Percentiles rank a stretch among this genome's conserved stretches.
These are phyloP conservation scores for Scaptomyza tumidula DNA, from an alignment of 2,888 invertebrate species.

Conservation along the genomic window DNA sequence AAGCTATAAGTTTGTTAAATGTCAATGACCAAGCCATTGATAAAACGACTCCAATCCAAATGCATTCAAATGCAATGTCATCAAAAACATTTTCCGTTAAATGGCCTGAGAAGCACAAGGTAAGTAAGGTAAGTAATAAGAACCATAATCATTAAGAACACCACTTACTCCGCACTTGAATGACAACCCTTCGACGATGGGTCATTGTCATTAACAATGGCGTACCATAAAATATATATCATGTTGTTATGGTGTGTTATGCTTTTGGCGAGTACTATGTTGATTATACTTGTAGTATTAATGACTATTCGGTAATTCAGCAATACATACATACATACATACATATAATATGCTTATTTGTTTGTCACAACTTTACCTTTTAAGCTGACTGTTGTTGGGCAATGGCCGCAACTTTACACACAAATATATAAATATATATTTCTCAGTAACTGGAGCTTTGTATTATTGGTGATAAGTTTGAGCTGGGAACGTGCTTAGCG, in stretches of 20 bases:
- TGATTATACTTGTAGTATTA: neutral
- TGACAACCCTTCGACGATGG: constrained; percentile 29
- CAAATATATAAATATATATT: neutral
- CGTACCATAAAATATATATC: constrained; percentile 36
- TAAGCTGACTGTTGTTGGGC: too few species aligned
- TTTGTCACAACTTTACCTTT: neutral
- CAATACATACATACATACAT: neutral
- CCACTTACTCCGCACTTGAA: constrained; percentile 16
- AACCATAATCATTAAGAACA: neutral
- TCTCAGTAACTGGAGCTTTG: constrained; percentile 10
- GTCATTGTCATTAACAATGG: constrained; percentile 56
- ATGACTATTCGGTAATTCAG: constrained; percentile 25
- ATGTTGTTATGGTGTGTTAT: constrained; percentile 47
- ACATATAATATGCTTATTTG: neutral
- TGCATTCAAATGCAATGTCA: constrained; percentile 10
- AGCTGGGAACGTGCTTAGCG: constrained; percentile 6
- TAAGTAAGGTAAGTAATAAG: constrained; percentile 11
- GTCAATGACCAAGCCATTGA: constrained; percentile 2
- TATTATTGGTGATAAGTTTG: constrained; percentile 5
- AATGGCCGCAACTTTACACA: neutral
- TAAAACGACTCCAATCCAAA: constrained; percentile 1
- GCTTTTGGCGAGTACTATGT: neutral
- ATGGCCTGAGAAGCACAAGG: constrained; percentile 5
- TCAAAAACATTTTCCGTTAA: constrained; percentile 33
- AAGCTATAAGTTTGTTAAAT: neutral